Evolutionary conservation across 1,140 invertebrate genomes (phyloP).

Genomic region (Dendroctonus valens): DNA sequence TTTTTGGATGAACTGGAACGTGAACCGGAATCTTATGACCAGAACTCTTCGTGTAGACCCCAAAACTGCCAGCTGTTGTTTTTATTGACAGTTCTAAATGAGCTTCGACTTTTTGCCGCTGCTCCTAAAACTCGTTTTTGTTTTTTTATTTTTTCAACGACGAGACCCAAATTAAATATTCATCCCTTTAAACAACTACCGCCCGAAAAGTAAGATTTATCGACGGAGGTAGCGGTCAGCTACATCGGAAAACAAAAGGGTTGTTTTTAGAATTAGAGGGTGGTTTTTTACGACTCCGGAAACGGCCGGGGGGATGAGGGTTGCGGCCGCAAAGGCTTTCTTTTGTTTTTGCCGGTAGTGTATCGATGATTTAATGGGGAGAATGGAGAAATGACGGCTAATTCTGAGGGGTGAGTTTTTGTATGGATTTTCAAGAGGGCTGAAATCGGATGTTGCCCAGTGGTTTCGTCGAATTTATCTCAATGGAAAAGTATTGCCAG

Average conservation of each 20-base stretch:
- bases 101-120: too few relatives aligned
- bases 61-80: too few relatives aligned
- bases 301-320: constrained; percentile 28
- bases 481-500: too few relatives aligned
- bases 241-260: constrained; percentile 33
- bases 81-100: too few relatives aligned
- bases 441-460: constrained; percentile 9
- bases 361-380: constrained; percentile 34
- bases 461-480: constrained; percentile 2
- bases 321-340: constrained; percentile 30
- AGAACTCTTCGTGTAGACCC: too few relatives aligned
- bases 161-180: constrained; percentile 23
- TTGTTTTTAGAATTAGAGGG: constrained; percentile 34
- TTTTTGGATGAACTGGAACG: constrained; percentile 4
- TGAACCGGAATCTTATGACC: background rate
- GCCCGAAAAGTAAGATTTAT: constrained; percentile 33
- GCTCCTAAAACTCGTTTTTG: too few relatives aligned
- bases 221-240: constrained; percentile 30
- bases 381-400: constrained; percentile 22
- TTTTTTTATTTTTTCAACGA: background rate
- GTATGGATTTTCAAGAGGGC: constrained; percentile 11
- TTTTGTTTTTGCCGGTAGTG: constrained; percentile 33
- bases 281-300: constrained; percentile 31
- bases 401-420: constrained; percentile 31
- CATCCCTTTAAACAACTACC: constrained; percentile 25